phyloP scores from a whole-genome alignment of 2,113 vertebrate species.

The Notothenia rossii region DNA sequence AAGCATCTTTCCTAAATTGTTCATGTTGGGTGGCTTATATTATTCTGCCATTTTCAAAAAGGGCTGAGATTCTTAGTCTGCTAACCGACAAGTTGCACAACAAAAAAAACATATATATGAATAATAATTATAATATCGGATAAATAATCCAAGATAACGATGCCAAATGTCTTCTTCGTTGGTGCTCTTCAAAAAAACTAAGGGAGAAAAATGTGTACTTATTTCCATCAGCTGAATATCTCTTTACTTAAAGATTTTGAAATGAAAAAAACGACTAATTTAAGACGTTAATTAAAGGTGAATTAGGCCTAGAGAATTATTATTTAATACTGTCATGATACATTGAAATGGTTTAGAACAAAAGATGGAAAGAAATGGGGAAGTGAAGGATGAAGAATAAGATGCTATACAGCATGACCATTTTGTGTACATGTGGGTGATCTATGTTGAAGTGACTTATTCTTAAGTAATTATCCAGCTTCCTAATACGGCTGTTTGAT shows the following conservation, averaged over 20 bases:
- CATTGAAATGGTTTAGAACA: no score
- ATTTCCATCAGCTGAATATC: background rate
- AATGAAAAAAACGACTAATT: background rate
- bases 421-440: constrained; percentile 9
- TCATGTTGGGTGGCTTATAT: background rate
- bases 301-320: background rate
- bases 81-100: background rate
- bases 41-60: background rate
- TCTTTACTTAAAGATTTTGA: background rate
- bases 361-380: background rate
- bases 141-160: background rate
- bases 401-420: no score
- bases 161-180: background rate
- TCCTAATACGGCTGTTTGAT: constrained; percentile 50
- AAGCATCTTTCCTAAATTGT: background rate
- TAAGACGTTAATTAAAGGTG: background rate
- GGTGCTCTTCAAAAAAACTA: no score
- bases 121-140: background rate
- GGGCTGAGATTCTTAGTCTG: background rate
- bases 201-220: background rate
- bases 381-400: no score
- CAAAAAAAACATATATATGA: background rate
- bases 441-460: constrained; percentile 41
- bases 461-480: constrained; percentile 46
- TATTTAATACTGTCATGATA: background rate